Evolutionary conservation across 2,888 invertebrate species (phyloP), one percentile per base, ranked within the genome.

Genomic region (Mechanitis mazaeus): DNA sequence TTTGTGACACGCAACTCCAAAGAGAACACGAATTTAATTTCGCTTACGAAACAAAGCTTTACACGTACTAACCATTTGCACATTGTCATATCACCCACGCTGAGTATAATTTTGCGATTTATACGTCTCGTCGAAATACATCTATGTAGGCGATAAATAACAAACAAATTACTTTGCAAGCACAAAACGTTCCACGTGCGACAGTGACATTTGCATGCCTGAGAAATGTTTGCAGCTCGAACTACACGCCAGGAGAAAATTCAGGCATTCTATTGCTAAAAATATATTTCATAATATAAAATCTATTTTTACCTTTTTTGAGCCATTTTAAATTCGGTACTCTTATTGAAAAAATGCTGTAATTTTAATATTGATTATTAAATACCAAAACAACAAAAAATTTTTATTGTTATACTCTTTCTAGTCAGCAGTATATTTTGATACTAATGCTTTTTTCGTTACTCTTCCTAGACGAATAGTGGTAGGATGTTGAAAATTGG

Each of bases 1-100:
- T 50, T 50, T 7, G 31, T 50, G 50, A 31, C 31, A 50, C 31
- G 31, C 50, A 50, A 31, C 31, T 50, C 31, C 31, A 50, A 31
- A 0, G 54, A 33, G 47, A 60, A 60, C 57, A 62, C 63, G 61
- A 61, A 65, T 59, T 47, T 45, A 53, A 57, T 42, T 55, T 58
- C 54, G 57, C 68, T 66, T 61, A 64, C 68, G 62, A 61, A 67
- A 70, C 67, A 55, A 67, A 71, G 69, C 69, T 69, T 66, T 72
- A 73, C 72, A 73, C 71, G 70, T 72, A 71, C 71, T 71, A 72
- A 69, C 75, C 72, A 78, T 84, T 84, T 79, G 80, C 82, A 80
- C 84, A 83, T 85, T 86, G 86, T 87, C 85, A 83, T 83, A 84
- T 78, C 74, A 78, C 88, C 87, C 83, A 87, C 88, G 78, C 78